Evolutionary conservation across 1,140 invertebrate species (phyloP).

Genomic region (Brachionus sp.): DNA sequence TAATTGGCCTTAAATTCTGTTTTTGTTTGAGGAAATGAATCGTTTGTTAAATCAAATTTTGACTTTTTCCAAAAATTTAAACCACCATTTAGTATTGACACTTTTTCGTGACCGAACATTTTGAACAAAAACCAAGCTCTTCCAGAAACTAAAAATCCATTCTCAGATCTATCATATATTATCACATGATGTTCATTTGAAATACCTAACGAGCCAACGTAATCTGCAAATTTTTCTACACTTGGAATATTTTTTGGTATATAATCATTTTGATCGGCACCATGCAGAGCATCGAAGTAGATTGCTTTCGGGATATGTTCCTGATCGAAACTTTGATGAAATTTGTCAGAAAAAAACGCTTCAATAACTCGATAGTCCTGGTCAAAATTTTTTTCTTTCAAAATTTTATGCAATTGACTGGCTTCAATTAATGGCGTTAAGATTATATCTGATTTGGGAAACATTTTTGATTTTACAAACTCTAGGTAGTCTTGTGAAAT

Average conservation of each 20-base stretch:
- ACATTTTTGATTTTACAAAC: background rate
- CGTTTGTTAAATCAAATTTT: background rate
- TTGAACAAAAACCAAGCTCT: conserved; percentile 50
- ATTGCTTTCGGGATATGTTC: conserved; percentile 49
- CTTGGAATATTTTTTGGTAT: conserved; percentile 49
- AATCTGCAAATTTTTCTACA: conserved; percentile 48
- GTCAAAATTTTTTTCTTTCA: background rate
- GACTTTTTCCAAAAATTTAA: conserved; percentile 47
- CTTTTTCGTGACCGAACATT: conserved; percentile 48
- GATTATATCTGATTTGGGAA: background rate
- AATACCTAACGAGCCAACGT: conserved; percentile 47
- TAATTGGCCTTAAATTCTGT: background rate
- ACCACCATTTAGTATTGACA: conserved; percentile 50
- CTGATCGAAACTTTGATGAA: background rate
- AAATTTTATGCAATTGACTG: background rate
- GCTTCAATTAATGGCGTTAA: background rate
- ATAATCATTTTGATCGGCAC: conserved; percentile 46
- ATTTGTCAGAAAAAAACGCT: background rate
- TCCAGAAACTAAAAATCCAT: conserved; percentile 48
- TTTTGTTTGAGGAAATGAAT: background rate
- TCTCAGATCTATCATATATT: conserved; percentile 48
- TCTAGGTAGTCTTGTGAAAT: background rate
- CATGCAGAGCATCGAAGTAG: conserved; percentile 49
- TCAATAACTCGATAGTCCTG: background rate
- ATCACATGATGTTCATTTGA: conserved; percentile 48